Evolutionary conservation across 30 jellyfish, hydroid and myxozoan species (phyloP), one percentile per base, ranked within the genome.

Genomic region (Hydractinia symbiolongicarpus): DNA sequence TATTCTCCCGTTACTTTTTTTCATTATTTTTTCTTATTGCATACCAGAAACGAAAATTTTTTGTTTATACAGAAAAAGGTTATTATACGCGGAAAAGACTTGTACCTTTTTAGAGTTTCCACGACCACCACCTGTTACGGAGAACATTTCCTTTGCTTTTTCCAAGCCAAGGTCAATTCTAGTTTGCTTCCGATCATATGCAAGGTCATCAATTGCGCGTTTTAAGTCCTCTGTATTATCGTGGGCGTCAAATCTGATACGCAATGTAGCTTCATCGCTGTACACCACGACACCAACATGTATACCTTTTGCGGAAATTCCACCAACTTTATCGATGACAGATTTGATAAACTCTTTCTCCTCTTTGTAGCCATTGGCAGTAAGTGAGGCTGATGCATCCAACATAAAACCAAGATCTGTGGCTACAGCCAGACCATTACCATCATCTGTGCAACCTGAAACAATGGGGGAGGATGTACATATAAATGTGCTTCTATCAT

Each of bases 321-420:
- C 90, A 78, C 83, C 88, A 55, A 77, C 74, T 50, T 55, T 54
- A 40, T 88, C 95, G 54, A 91, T 82, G 61, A 91, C 89, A 53
- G 55, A 55, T 51, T 83, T 91, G 67, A 91, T 88, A 64, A 91
- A 91, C 30, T 62, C 83, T 55, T 81, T 81, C 74, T 91, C 94
- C 56, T 81, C 81, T 19, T 81, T 74, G 67, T 64, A 85, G 67
- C 90, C 84, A 44, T 85, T 81, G 50, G 20, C 4, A 74, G 75
- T 81, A 49, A 86, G 79, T 9, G 97, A 90, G 66, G 88, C 95
- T 4, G 97, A 90, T 17, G 95, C 91, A 73, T 90, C 95, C 88
- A 85, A 75, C 88, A 90, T 17, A 77, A 90, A 90, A 10, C 95
- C 97, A 40, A 89, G 86, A 61, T 89, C 97, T 11, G 86, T 66